Evolutionary conservation across 2,888 invertebrate species (phyloP).

Genomic region (Zygaena filipendulae): DNA sequence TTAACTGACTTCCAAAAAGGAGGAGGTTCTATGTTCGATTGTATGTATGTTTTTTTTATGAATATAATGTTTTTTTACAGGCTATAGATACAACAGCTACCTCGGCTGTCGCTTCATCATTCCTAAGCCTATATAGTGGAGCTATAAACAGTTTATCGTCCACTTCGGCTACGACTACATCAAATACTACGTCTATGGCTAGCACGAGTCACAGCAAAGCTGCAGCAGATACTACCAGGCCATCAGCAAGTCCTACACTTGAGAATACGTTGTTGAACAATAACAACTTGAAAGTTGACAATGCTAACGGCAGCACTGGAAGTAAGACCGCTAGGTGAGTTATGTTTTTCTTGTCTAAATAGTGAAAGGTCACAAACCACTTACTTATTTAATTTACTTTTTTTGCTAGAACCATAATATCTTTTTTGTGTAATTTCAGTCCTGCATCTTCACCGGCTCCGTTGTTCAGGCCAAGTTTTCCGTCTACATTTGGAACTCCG

Average conservation of each 20-base stretch:
- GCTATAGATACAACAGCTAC: slow-evolving; percentile 71
- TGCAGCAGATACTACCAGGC: slow-evolving; percentile 43
- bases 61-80: slow-evolving; percentile 28
- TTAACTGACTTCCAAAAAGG: too few relatives aligned
- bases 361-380: too few relatives aligned
- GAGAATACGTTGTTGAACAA: slow-evolving; percentile 51
- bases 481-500: slow-evolving; percentile 75
- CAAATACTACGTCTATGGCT: slow-evolving; percentile 26
- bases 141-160: slow-evolving; percentile 53
- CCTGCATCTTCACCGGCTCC: slow-evolving; percentile 73
- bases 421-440: slow-evolving; percentile 28
- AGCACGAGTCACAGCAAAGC: slow-evolving; percentile 43
- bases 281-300: slow-evolving; percentile 54
- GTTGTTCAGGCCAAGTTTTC: slow-evolving; percentile 78
- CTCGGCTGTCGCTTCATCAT: slow-evolving; percentile 62
- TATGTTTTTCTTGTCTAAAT: too few relatives aligned
- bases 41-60: too few relatives aligned
- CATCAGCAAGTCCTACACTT: slow-evolving; percentile 43
- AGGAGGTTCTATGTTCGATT: too few relatives aligned
- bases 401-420: too few relatives aligned
- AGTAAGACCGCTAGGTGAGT: slow-evolving; percentile 57
- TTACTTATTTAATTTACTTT: too few relatives aligned
- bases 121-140: slow-evolving; percentile 61
- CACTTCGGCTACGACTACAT: slow-evolving; percentile 35
- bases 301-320: slow-evolving; percentile 56